These are phyloP conservation scores for Acanthoscelides obtectus DNA, from an alignment of 2,888 invertebrate species.

Conservation along the genomic window DNA sequence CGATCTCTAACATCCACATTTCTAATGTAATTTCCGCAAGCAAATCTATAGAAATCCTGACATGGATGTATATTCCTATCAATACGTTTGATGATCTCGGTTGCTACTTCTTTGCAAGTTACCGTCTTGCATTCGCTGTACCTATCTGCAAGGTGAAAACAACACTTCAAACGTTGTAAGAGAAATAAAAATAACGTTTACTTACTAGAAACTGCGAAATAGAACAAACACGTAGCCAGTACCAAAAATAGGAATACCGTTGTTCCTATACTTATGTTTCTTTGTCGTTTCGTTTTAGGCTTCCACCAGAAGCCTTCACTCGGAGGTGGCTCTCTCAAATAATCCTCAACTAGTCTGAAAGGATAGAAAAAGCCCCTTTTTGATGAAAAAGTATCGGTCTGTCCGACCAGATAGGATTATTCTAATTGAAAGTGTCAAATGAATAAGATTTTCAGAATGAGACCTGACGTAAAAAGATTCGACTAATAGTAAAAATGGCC, in stretches of 20 bases:
- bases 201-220: conserved; percentile 15
- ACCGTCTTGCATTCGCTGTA: conserved; percentile 30
- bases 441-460: too few species aligned
- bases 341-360: not conserved
- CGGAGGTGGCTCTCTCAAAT: not conserved
- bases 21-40: conserved; percentile 68
- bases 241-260: conserved; percentile 3
- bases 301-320: not conserved
- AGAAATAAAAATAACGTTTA: not conserved
- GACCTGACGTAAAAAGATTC: too few species aligned
- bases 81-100: conserved; percentile 62
- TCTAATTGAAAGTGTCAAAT: too few species aligned
- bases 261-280: conserved; percentile 2
- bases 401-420: too few species aligned
- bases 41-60: conserved; percentile 72
- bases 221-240: conserved; percentile 11
- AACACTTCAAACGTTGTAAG: not conserved
- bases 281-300: conserved; percentile 5
- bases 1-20: conserved; percentile 53
- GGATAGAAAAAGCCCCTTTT: too few species aligned
- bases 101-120: conserved; percentile 49
- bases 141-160: conserved; percentile 18
- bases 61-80: conserved; percentile 65
- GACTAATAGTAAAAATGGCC: too few species aligned
- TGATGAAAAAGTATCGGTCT: too few species aligned